Conservation (phyloP, 2,888 invertebrate genomes). For the Drosophila anceps region DNA sequence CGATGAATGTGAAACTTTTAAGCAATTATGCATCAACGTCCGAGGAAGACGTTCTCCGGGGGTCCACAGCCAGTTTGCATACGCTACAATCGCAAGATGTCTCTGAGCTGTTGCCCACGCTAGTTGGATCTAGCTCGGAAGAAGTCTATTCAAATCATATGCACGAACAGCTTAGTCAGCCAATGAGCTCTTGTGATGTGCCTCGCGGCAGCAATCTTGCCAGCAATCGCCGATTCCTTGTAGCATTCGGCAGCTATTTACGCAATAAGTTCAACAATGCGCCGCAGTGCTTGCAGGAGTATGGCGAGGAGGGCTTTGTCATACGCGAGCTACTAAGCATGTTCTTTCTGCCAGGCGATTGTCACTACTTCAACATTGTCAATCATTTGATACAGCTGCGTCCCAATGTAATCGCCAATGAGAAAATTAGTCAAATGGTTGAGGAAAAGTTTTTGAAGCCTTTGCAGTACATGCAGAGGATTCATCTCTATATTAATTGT, state of each 20-base stretch:
- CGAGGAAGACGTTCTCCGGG: not conserved
- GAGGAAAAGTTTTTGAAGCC: conserved; percentile 7
- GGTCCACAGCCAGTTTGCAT: not conserved
- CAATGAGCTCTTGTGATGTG: not conserved
- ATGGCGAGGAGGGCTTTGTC: conserved; percentile 25
- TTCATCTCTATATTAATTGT: conserved; percentile 31
- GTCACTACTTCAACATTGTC: conserved; percentile 20
- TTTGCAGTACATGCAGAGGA: conserved; percentile 42
- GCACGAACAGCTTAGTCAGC: not conserved
- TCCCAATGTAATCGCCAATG: not conserved
- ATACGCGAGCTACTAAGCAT: conserved; percentile 35
- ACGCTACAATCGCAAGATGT: not conserved
- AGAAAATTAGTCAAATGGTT: not conserved
- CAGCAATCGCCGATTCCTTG: not conserved
- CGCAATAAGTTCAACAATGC: not conserved
- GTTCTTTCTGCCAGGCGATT: conserved; percentile 36
- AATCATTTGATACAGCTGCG: conserved; percentile 24
- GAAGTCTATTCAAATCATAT: not conserved
- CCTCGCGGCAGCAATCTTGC: not conserved
- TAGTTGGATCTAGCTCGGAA: not conserved
- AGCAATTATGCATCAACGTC: not conserved
- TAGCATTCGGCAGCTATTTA: conserved; percentile 29
- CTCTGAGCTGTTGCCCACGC: not conserved
- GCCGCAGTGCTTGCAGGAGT: not conserved
- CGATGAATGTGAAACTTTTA: not conserved